Evolutionary conservation across 2,888 invertebrate genomes (phyloP).

Genomic region (Mesorhabditis sp.): DNA sequence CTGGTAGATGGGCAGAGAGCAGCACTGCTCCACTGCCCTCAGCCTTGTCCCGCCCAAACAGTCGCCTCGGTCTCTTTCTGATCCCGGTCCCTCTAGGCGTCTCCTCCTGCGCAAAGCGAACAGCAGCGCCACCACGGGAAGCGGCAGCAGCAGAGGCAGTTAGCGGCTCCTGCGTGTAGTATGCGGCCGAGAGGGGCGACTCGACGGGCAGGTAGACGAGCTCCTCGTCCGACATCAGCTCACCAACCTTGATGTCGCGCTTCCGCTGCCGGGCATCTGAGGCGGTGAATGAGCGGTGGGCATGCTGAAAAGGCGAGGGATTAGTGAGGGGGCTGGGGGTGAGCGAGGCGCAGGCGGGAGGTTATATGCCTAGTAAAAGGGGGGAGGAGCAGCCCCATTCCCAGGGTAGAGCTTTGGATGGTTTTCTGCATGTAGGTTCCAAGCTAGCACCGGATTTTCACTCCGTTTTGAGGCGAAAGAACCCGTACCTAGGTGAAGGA

Average conservation of each 20-base stretch:
- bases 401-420: too few relatives aligned
- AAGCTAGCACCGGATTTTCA: too few relatives aligned
- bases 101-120: not conserved
- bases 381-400: not conserved
- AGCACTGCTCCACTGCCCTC: not conserved
- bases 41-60: not conserved
- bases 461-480: too few relatives aligned
- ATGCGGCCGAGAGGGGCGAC: constrained; percentile 15
- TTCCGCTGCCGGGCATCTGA: constrained; percentile 68
- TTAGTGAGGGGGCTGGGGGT: not conserved
- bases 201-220: constrained; percentile 27
- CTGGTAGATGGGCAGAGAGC: not conserved
- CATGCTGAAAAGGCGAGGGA: not conserved
- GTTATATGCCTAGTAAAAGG: constrained; percentile 18
- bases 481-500: too few relatives aligned
- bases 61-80: not conserved
- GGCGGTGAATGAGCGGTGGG: constrained; percentile 78
- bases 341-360: constrained; percentile 8
- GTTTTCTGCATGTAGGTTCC: too few relatives aligned
- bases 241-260: constrained; percentile 68
- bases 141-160: not conserved
- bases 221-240: constrained; percentile 16
- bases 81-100: not conserved
- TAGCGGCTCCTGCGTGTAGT: not conserved
- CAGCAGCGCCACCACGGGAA: not conserved